These are phyloP conservation scores for Aplysina aerophoba DNA, from an alignment of 37 sponge, comb jelly and placozoan species.

Conservation along the genomic window DNA sequence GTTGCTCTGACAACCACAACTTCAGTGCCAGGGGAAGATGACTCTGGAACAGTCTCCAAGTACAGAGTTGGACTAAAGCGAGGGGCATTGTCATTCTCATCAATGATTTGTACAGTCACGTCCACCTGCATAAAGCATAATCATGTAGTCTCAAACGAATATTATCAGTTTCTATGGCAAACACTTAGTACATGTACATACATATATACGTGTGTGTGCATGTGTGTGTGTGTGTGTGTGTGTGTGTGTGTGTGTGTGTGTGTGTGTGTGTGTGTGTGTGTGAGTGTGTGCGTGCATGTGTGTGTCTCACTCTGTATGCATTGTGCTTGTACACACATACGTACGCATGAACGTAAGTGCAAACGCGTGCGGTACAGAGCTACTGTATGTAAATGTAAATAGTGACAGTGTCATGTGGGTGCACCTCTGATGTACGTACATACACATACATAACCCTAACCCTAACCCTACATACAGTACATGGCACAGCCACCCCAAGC, in stretches of 20 bases:
- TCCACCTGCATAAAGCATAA: no score
- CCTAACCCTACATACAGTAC: not conserved
- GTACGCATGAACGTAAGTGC: not conserved
- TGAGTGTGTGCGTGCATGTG: not conserved
- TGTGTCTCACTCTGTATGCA: not conserved
- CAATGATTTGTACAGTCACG: constrained; percentile 23
- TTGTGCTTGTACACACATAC: not conserved
- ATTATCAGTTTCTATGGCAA: no score
- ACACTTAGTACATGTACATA: no score
- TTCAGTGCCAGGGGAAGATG: constrained; percentile 7
- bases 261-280: not conserved
- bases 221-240: no score
- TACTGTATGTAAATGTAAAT: no score
- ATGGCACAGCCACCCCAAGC: not conserved
- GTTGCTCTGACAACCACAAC: constrained; percentile 41
- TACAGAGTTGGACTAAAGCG: constrained; percentile 30
- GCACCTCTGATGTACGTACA: not conserved
- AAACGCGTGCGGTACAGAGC: not conserved
- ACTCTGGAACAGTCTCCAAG: constrained; percentile 43
- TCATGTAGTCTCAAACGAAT: no score
- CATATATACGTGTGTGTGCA: no score
- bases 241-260: no score
- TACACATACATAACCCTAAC: not conserved
- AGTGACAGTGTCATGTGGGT: no score
- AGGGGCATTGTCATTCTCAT: constrained; percentile 77